Conservation (phyloP, 2,113 vertebrate genomes). For the Sturnira hondurensis region DNA sequence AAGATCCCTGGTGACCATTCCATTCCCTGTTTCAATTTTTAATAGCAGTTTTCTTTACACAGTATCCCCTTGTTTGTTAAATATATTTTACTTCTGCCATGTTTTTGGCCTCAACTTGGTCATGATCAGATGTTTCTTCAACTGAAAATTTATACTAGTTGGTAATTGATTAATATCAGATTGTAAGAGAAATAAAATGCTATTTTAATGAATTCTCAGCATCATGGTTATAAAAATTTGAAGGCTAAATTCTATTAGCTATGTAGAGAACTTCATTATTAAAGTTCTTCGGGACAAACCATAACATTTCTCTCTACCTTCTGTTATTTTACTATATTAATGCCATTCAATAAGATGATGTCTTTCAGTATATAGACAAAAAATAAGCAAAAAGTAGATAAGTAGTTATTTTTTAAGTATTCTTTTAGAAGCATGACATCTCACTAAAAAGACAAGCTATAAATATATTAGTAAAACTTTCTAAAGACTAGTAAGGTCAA, state of each 20-base stretch:
- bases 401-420: not conserved
- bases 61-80: not conserved
- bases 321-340: not conserved
- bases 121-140: not conserved
- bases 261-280: not conserved
- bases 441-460: not conserved
- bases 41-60: not conserved
- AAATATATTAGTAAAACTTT: not conserved
- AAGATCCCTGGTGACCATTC: not conserved
- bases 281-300: not conserved
- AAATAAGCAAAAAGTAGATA: not conserved
- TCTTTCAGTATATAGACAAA: not conserved
- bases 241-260: slow-evolving; percentile 10
- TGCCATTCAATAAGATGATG: not conserved
- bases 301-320: not conserved
- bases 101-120: not conserved
- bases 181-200: not conserved
- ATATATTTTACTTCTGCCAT: not conserved
- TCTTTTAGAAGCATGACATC: not conserved
- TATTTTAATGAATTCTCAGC: not conserved
- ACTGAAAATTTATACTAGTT: not conserved
- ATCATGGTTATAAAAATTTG: not conserved
- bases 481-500: not conserved
- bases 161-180: not conserved
- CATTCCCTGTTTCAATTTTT: not conserved